Conservation (phyloP, 2,888 invertebrate species). For the Volucella inflata region DNA sequence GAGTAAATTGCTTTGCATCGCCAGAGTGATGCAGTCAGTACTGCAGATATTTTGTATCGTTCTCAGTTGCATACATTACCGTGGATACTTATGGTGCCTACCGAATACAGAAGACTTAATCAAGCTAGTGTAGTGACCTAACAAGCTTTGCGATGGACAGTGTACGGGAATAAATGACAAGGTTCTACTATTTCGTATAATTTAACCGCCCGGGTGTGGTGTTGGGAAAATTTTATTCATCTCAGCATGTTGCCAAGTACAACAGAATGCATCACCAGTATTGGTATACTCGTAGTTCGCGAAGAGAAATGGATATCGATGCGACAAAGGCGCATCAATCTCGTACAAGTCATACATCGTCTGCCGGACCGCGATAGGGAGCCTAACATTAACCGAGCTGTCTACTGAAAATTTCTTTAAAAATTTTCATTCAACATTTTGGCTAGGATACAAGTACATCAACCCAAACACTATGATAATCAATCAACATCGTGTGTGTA, state of each 20-base stretch:
- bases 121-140: slow-evolving; percentile 34
- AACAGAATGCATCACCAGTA: slow-evolving; percentile 60
- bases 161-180: slow-evolving; percentile 56
- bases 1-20: slow-evolving; percentile 58
- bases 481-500: slow-evolving; percentile 55
- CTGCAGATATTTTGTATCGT: slow-evolving; percentile 69
- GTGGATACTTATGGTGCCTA: slow-evolving; percentile 33
- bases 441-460: slow-evolving; percentile 17
- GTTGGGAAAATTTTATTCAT: slow-evolving; percentile 46
- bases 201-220: slow-evolving; percentile 31
- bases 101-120: slow-evolving; percentile 38
- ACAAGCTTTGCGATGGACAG: slow-evolving; percentile 59
- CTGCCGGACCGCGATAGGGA: slow-evolving; percentile 39
- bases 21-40: slow-evolving; percentile 60
- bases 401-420: slow-evolving; percentile 39
- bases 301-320: slow-evolving; percentile 38
- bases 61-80: slow-evolving; percentile 38
- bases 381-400: slow-evolving; percentile 21
- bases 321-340: slow-evolving; percentile 71
- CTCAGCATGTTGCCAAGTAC: slow-evolving; percentile 58
- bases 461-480: slow-evolving; percentile 17
- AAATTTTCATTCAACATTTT: slow-evolving; percentile 36
- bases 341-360: slow-evolving; percentile 62
- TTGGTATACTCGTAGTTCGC: slow-evolving; percentile 31
- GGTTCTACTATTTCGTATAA: slow-evolving; percentile 50